phyloP scores from a whole-genome alignment of 2,797 vertebrate species.

The Alauda arvensis region DNA sequence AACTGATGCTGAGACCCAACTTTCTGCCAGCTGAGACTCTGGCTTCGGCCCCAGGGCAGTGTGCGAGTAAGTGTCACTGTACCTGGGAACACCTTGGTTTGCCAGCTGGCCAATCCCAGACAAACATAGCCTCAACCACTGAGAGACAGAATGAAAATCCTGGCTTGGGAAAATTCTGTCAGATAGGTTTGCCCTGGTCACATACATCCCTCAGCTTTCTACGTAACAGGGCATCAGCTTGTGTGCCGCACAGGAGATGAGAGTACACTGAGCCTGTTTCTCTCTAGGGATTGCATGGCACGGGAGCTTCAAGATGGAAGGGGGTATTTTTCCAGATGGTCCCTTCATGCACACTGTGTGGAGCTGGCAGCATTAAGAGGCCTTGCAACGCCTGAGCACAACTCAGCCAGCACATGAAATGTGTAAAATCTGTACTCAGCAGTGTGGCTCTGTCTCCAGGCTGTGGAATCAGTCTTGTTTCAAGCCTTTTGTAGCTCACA shows the following conservation, averaged over 20 bases:
- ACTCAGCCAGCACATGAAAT: background rate
- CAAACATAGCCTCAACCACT: background rate
- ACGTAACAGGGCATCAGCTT: rapidly evolving
- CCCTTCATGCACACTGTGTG: background rate
- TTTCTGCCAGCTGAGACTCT: background rate
- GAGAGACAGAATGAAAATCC: background rate
- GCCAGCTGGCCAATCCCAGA: background rate
- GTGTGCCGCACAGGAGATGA: rapidly evolving
- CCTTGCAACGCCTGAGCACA: background rate
- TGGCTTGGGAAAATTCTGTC: background rate
- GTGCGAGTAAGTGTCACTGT: rapidly evolving
- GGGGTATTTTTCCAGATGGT: slow-evolving; percentile 31
- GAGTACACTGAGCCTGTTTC: background rate
- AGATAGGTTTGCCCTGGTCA: background rate
- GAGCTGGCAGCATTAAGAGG: slow-evolving; percentile 7
- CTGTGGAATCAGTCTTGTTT: background rate
- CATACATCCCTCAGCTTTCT: background rate
- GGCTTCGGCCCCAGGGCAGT: background rate
- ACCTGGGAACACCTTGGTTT: background rate
- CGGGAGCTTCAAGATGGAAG: background rate
- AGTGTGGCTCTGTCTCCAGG: background rate
- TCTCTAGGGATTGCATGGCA: background rate
- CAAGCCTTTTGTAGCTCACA: background rate
- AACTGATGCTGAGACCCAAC: rapidly evolving
- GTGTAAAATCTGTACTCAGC: background rate